Conservation (phyloP, 2,113 vertebrate genomes). For the Zosterops borbonicus region DNA sequence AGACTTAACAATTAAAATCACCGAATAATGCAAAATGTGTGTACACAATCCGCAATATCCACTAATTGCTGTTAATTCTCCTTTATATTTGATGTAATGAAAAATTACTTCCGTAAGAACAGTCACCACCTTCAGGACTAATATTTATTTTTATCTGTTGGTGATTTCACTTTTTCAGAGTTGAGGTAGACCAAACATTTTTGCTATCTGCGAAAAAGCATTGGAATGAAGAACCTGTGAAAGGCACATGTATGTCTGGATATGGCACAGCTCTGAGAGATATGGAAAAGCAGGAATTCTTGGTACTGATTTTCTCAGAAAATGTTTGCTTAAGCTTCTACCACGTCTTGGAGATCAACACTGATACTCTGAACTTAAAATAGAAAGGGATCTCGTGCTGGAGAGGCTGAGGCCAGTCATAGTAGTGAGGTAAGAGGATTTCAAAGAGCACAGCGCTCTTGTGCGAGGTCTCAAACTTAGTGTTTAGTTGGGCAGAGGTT, state of each 20-base stretch:
- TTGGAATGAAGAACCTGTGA: not conserved
- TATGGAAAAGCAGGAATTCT: not conserved
- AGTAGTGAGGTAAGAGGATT: not conserved
- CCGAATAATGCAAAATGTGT: not conserved
- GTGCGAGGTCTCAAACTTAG: not conserved
- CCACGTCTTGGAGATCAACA: not conserved
- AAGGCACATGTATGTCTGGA: rapidly evolving
- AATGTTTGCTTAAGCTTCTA: not conserved
- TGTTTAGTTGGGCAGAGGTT: not conserved
- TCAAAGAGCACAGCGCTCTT: not conserved
- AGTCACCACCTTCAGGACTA: not conserved
- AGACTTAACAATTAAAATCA: conserved; percentile 38
- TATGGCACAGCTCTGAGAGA: not conserved
- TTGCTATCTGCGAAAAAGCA: not conserved
- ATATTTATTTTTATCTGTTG: not conserved
- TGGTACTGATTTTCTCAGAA: not conserved
- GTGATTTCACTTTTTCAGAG: not conserved
- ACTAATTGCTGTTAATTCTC: conserved; percentile 22
- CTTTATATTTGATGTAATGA: not conserved
- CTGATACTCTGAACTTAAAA: not conserved
- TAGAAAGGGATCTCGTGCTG: not conserved
- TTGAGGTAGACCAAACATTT: not conserved
- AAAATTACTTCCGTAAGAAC: not conserved
- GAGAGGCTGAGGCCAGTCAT: not conserved
- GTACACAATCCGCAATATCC: not conserved